These are phyloP conservation scores for Gallinago jamesoni DNA, from an alignment of 2,113 vertebrate species.

Conservation along the genomic window DNA sequence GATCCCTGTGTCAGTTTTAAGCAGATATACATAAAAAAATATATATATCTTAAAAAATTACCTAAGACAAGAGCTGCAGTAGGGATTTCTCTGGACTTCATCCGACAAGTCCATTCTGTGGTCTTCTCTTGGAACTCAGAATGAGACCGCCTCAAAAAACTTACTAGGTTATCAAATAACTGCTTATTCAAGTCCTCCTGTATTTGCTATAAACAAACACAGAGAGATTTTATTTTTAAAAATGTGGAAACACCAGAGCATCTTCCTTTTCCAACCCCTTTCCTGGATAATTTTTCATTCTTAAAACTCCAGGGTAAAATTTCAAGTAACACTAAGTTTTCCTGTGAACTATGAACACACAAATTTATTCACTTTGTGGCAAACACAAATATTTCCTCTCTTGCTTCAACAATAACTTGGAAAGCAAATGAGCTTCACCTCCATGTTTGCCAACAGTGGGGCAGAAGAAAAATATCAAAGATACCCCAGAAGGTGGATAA, in stretches of 20 bases:
- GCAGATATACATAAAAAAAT: not conserved
- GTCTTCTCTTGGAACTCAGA: conserved; percentile 71
- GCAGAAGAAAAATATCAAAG: not conserved
- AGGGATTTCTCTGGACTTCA: conserved; percentile 91
- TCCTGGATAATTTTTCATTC: not conserved
- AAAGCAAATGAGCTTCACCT: not conserved
- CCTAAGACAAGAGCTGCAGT: conserved; percentile 91
- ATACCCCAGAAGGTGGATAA: not conserved
- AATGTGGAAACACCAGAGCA: not conserved
- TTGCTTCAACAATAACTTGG: not conserved
- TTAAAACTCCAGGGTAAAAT: not conserved
- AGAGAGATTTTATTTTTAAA: not conserved
- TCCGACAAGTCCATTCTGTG: conserved; percentile 79
- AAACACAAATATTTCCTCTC: not conserved
- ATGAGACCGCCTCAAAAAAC: conserved; percentile 84
- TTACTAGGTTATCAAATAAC: conserved; percentile 84
- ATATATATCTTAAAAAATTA: conserved; percentile 10
- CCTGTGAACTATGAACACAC: not conserved
- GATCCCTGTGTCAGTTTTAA: not conserved
- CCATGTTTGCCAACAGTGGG: not conserved
- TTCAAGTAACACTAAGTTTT: not conserved
- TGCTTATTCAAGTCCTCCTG: conserved; percentile 91
- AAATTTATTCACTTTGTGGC: not conserved
- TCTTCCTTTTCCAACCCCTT: not conserved
- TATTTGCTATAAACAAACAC: conserved; percentile 74